Evolutionary conservation across 2,113 vertebrate species (phyloP), one percentile per base, ranked within the genome.

Genomic region (Azemiops feae): DNA sequence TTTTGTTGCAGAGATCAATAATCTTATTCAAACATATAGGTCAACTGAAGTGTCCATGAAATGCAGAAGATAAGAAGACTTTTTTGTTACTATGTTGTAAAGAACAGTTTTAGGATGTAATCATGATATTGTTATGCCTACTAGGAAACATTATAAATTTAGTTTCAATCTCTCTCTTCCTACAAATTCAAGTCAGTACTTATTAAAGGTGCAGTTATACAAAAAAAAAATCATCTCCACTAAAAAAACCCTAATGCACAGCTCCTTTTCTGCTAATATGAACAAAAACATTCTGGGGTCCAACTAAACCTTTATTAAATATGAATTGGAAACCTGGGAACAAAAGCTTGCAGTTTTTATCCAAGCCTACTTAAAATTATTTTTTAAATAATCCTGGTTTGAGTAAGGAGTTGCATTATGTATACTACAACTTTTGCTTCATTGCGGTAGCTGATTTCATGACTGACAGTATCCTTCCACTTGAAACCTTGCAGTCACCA

Each of bases 311-410:
- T 43, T 85, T 90, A 3, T 30, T 94, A 92, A 69, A 54, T 95
- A 93, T 92, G 74, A 92, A 91, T 47, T 92, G 88, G 91, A 89
- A 93, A 91, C 89, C 58, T 91, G 16, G 39, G 90, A 93, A 25
- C 12, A 52, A 87, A 93, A 91, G 57, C 27, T 58, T 34, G 74
- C 18, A 93, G n/a, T 85, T n/a, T 34, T 34, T 25, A 45, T 81
- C 54, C 58, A 6, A 64, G 86, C 30, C 91, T 86, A 3, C 60
- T 12, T 74, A 58, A 53, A 86, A 86, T 90, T 89, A 57, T 93
- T 60, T 9, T n/a, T 89, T 60, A 20, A 90, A 86, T 50, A 87
- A 88, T 74, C 6, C 45, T 69, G 91, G 12, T 64, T 60, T 86
- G n/a, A 55, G 30, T 55, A 14, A 43, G 39, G 64, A 89, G 39